These are phyloP conservation scores for Beris chalybata DNA, from an alignment of 2,888 invertebrate genomes.

Conservation along the genomic window DNA sequence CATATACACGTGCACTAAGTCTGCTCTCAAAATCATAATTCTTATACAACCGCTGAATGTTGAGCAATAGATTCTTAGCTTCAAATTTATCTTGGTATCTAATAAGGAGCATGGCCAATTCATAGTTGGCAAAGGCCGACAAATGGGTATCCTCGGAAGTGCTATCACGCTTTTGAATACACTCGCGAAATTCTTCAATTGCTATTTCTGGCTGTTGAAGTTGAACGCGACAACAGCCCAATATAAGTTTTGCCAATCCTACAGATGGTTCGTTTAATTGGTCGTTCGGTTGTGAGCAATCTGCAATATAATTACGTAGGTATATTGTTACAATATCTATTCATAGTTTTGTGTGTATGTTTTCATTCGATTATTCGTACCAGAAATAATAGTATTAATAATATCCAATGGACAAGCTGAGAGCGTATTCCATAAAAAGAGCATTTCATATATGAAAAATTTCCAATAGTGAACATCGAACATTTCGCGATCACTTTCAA, in stretches of 20 bases:
- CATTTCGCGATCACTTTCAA: slow-evolving; percentile 43
- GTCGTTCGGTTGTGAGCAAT: slow-evolving; percentile 37
- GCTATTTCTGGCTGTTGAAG: slow-evolving; percentile 54
- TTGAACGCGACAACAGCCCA: slow-evolving; percentile 59
- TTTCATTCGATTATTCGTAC: slow-evolving; percentile 45
- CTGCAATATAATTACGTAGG: slow-evolving; percentile 20
- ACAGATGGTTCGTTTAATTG: slow-evolving; percentile 59
- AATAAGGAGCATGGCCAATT: slow-evolving; percentile 60
- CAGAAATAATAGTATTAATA: slow-evolving; percentile 54
- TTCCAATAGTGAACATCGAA: slow-evolving; percentile 58
- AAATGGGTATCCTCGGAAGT: slow-evolving; percentile 59
- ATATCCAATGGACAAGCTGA: slow-evolving; percentile 59
- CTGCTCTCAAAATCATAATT: slow-evolving; percentile 71
- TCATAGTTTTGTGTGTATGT: slow-evolving; percentile 14
- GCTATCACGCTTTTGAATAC: slow-evolving; percentile 50
- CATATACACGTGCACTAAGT: slow-evolving; percentile 64
- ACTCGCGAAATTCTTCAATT: slow-evolving; percentile 48
- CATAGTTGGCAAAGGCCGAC: slow-evolving; percentile 67
- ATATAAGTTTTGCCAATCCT: slow-evolving; percentile 60
- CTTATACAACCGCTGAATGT: slow-evolving; percentile 60
- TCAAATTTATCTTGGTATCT: slow-evolving; percentile 58
- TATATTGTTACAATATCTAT: slow-evolving; percentile 25
- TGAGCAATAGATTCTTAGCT: slow-evolving; percentile 58
- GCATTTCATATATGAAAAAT: slow-evolving; percentile 65
- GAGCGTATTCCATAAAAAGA: slow-evolving; percentile 70